phyloP scores from a whole-genome alignment of 2,888 invertebrate species.

The Caenorhabditis auriculariae region DNA sequence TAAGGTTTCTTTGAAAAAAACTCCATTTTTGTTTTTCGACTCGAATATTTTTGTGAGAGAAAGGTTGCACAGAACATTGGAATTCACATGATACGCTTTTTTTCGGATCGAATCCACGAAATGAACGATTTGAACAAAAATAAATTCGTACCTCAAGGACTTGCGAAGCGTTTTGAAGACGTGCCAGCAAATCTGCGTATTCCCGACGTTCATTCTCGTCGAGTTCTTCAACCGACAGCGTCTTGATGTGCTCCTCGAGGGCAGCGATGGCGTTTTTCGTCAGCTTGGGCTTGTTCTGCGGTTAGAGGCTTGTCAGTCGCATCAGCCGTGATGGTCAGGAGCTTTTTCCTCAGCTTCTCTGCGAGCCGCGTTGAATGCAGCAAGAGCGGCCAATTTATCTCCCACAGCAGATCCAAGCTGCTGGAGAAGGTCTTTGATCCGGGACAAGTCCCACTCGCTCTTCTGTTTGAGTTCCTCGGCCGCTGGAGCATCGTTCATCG shows the following conservation, averaged over 20 bases:
- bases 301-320: background rate
- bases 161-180: conserved; percentile 21
- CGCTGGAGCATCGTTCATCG: conserved; percentile 11
- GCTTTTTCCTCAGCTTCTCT: conserved; percentile 31
- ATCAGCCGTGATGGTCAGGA: conserved; percentile 18
- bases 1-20: too few species aligned
- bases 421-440: conserved; percentile 26
- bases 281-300: conserved; percentile 20
- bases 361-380: conserved; percentile 31
- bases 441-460: conserved; percentile 32
- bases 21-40: too few species aligned
- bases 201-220: conserved; percentile 21
- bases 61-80: too few species aligned
- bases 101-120: too few species aligned
- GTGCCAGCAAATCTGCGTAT: conserved; percentile 25
- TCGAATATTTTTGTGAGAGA: too few species aligned
- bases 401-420: conserved; percentile 27
- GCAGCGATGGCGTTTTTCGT: conserved; percentile 12
- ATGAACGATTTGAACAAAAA: too few species aligned
- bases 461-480: conserved; percentile 24
- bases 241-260: conserved; percentile 10
- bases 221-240: conserved; percentile 10
- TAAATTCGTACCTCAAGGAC: conserved; percentile 12
- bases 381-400: conserved; percentile 36
- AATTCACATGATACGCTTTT: too few species aligned